Conservation (phyloP, 1,140 invertebrate species). For the Ectropis grisescens region DNA sequence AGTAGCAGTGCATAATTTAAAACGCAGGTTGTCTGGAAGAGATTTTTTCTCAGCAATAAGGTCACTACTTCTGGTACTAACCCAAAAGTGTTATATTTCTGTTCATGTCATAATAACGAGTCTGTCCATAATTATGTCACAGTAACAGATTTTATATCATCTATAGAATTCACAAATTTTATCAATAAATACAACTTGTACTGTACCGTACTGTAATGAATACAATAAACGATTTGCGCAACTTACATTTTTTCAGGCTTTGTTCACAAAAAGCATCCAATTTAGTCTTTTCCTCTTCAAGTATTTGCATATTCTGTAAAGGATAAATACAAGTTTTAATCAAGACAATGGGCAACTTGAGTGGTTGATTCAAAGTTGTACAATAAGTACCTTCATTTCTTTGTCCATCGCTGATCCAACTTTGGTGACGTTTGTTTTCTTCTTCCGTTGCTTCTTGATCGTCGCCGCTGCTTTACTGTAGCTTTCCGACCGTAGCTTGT, state of each 20-base stretch:
- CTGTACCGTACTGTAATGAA: too few species aligned
- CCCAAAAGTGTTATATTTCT: too few species aligned
- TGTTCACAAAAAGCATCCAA: slow-evolving; percentile 91
- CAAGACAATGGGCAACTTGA: too few species aligned
- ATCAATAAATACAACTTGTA: too few species aligned
- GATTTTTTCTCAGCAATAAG: too few species aligned
- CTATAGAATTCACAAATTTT: too few species aligned
- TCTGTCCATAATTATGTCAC: too few species aligned
- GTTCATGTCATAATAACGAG: too few species aligned
- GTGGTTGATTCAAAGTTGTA: not conserved
- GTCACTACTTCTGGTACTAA: too few species aligned
- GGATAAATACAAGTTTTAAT: slow-evolving; percentile 12
- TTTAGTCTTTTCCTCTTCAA: slow-evolving; percentile 92
- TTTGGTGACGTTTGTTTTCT: slow-evolving; percentile 83
- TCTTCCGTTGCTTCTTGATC: slow-evolving; percentile 91
- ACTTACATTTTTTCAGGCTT: slow-evolving; percentile 91
- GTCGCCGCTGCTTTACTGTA: slow-evolving; percentile 90
- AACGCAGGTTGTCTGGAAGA: slow-evolving; percentile 1
- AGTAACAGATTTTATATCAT: too few species aligned
- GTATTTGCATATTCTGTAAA: slow-evolving; percentile 86
- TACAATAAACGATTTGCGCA: too few species aligned
- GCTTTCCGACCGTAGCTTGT: slow-evolving; percentile 88
- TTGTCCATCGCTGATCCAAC: slow-evolving; percentile 87
- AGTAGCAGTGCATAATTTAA: too few species aligned
- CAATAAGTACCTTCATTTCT: slow-evolving; percentile 86